Conservation (phyloP, 2,797 vertebrate species). For the Caiman crocodilus region DNA sequence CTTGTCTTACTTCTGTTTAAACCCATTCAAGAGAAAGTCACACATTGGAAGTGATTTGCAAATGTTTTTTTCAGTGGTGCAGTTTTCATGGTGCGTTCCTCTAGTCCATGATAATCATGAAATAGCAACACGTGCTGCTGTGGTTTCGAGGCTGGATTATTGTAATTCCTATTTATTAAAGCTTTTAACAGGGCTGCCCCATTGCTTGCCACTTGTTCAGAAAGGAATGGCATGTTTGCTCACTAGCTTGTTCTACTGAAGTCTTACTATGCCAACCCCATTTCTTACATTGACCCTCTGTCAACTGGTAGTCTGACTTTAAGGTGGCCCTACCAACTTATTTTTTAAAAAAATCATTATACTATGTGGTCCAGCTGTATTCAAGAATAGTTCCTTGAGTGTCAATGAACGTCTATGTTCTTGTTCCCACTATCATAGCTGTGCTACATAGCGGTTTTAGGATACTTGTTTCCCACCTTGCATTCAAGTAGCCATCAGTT, state of each 20-base stretch:
- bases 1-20: constrained; percentile 8
- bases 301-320: background rate
- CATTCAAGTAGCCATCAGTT: background rate
- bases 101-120: background rate
- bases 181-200: background rate
- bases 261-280: background rate
- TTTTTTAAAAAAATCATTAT: background rate
- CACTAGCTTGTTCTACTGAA: background rate
- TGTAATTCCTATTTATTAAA: rapidly evolving
- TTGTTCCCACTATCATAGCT: background rate
- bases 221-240: background rate
- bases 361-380: background rate
- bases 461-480: background rate
- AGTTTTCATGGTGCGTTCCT: constrained; percentile 57
- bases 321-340: background rate
- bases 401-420: too few species aligned
- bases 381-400: background rate
- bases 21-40: constrained; percentile 49
- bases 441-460: background rate
- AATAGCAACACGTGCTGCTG: background rate
- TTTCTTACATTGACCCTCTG: background rate
- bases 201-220: background rate
- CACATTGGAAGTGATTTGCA: constrained; percentile 52
- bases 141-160: rapidly evolving
- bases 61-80: constrained; percentile 58